phyloP scores from a whole-genome alignment of 2,888 invertebrate genomes.

The Deroplatys truncata region DNA sequence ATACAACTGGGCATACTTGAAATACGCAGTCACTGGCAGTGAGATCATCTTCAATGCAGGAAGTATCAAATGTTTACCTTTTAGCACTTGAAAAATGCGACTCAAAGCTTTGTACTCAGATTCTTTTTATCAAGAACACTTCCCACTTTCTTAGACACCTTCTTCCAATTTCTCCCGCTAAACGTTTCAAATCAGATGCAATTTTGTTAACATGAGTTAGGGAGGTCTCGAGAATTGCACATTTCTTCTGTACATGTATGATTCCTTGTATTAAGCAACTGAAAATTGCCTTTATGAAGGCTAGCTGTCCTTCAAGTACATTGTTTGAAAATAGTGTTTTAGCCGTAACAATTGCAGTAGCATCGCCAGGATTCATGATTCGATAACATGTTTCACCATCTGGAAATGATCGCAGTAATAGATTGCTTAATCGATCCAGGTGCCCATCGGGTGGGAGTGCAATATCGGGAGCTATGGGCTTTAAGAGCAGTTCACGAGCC shows the following conservation, averaged over 20 bases:
- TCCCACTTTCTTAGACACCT: no score
- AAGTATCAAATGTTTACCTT: background rate
- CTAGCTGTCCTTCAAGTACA: background rate
- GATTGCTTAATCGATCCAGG: no score
- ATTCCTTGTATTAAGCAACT: background rate
- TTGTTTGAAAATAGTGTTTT: background rate
- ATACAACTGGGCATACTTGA: background rate
- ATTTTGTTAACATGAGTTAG: no score
- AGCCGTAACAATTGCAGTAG: background rate
- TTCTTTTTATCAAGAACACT: no score
- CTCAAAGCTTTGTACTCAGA: background rate
- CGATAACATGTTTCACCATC: no score
- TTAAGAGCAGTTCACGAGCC: constrained; percentile 36
- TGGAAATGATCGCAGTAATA: no score
- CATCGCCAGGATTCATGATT: no score
- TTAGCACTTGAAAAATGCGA: background rate
- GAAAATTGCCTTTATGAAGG: background rate
- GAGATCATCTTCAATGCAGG: background rate
- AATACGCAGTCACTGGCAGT: background rate
- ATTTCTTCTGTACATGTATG: no score
- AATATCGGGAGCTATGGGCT: constrained; percentile 34
- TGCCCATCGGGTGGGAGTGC: constrained; percentile 35
- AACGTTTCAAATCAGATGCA: no score
- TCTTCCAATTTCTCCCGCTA: no score
- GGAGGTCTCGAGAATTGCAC: no score